A percentile compares a stretch with the other conserved stretches of the same genome.
These are phyloP conservation scores for Morelia viridis DNA, from an alignment of 2,797 vertebrate species.

Conservation along the genomic window DNA sequence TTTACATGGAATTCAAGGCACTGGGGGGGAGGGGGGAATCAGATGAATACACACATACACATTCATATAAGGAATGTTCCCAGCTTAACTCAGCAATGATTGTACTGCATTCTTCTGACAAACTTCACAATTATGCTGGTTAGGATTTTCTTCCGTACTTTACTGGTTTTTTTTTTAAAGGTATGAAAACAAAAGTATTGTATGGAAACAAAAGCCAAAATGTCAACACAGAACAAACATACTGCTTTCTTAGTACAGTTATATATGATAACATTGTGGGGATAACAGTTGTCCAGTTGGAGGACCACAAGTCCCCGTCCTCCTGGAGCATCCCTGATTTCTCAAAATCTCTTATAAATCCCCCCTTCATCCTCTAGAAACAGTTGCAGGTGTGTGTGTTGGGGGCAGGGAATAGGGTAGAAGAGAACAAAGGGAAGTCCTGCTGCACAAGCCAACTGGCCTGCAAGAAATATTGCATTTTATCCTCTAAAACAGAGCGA, in stretches of 20 bases:
- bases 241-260: background rate
- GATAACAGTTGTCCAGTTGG: background rate
- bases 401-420: background rate
- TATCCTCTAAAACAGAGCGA: background rate
- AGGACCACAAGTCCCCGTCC: background rate
- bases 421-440: background rate
- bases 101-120: background rate
- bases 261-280: background rate
- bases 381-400: background rate
- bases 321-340: background rate
- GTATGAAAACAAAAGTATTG: background rate
- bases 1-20: slow-evolving; percentile 36
- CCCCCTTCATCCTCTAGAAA: background rate
- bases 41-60: background rate
- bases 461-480: background rate
- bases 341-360: background rate
- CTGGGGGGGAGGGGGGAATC: background rate
- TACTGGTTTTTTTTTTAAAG: background rate
- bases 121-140: background rate
- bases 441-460: background rate
- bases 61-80: background rate
- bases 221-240: background rate
- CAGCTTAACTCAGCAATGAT: background rate
- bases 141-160: background rate
- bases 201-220: background rate